Evolutionary conservation across 2,888 invertebrate species (phyloP).

Genomic region (Hololepta plana): DNA sequence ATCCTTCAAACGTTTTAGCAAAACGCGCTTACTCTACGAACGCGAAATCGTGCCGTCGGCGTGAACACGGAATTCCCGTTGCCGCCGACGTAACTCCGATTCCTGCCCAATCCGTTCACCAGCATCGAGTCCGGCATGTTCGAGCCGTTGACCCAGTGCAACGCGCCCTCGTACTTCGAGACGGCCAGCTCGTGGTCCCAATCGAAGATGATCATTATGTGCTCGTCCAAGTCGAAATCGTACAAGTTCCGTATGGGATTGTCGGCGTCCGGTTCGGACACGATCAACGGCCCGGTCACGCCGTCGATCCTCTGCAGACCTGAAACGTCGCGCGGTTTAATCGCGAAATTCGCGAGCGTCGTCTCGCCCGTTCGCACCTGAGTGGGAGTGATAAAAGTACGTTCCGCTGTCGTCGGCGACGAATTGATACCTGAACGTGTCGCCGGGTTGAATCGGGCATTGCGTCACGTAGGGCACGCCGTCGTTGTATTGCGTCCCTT

Average conservation of each 20-base stretch:
- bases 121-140: no score
- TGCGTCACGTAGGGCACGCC: constrained; percentile 1
- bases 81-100: no score
- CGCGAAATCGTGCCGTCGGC: no score
- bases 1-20: no score
- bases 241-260: not conserved
- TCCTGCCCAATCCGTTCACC: constrained; percentile 3
- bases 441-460: not conserved
- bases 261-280: constrained; percentile 1
- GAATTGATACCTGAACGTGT: not conserved
- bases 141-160: no score
- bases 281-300: constrained; percentile 1
- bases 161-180: no score
- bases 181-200: no score
- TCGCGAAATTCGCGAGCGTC: no score
- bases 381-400: constrained; percentile 1
- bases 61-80: no score
- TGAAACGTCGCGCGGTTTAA: no score
- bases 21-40: no score
- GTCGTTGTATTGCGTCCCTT: constrained; percentile 1
- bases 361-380: constrained; percentile 1
- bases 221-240: constrained; percentile 1
- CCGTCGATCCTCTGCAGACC: no score
- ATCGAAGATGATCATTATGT: not conserved
- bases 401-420: not conserved